phyloP scores from a whole-genome alignment of 1,140 invertebrate species.

The Micrasema longulum region DNA sequence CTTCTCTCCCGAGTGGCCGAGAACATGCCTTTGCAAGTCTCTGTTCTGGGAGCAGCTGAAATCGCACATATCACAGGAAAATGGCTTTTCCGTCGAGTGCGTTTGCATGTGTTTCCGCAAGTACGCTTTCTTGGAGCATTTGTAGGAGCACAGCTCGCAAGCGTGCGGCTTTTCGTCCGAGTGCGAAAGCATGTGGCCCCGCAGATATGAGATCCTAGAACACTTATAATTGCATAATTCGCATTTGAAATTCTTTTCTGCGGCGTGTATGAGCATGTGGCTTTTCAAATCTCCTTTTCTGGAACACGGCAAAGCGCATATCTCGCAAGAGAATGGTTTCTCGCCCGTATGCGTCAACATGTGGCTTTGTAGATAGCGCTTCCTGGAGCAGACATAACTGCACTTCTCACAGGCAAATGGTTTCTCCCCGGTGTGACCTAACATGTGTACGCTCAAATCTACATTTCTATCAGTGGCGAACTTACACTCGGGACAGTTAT shows the following conservation, averaged over 20 bases:
- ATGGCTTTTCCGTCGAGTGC: slow-evolving; percentile 3
- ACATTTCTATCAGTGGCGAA: neutral
- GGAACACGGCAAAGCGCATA: neutral
- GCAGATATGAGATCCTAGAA: neutral
- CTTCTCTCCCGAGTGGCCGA: neutral
- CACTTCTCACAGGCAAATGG: neutral
- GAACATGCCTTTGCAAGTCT: neutral
- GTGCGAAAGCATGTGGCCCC: neutral
- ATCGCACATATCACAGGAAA: neutral
- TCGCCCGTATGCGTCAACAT: neutral
- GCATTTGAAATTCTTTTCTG: neutral
- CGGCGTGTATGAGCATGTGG: neutral
- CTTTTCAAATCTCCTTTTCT: neutral
- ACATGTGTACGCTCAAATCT: neutral
- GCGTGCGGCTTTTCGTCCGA: neutral
- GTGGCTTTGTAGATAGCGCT: neutral
- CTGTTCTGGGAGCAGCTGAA: slow-evolving; percentile 1
- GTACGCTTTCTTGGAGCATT: neutral
- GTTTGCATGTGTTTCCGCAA: neutral
- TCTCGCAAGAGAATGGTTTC: neutral
- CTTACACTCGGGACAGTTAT: neutral
- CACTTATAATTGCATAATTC: neutral
- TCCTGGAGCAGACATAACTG: neutral
- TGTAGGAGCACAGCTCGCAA: neutral
- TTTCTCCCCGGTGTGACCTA: neutral